Conservation (phyloP, 2,797 vertebrate genomes). For the Peromyscus aztecus region DNA sequence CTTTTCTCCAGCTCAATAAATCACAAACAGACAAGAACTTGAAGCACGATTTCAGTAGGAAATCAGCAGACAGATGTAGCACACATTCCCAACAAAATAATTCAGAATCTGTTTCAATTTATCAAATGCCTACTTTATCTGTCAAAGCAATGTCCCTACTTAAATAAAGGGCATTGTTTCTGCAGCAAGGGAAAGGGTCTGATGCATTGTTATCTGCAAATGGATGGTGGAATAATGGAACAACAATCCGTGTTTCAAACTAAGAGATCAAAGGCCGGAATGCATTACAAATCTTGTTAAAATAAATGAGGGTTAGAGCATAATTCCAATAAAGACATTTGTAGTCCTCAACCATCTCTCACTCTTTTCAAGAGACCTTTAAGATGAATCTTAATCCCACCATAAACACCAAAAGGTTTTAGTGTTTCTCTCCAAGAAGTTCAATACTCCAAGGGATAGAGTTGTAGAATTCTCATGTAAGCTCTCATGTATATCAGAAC, state of each 20-base stretch:
- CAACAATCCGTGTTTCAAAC: slow-evolving; percentile 90
- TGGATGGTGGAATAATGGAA: slow-evolving; percentile 91
- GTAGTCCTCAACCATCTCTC: slow-evolving; percentile 84
- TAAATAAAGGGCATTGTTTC: slow-evolving; percentile 92
- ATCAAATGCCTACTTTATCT: slow-evolving; percentile 93
- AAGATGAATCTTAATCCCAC: slow-evolving; percentile 68
- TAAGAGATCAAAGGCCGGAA: slow-evolving; percentile 89
- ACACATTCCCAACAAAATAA: slow-evolving; percentile 91
- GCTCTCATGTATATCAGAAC: neutral
- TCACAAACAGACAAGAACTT: slow-evolving; percentile 92
- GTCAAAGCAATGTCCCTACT: slow-evolving; percentile 92
- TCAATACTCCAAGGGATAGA: slow-evolving; percentile 68
- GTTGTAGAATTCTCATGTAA: slow-evolving; percentile 53
- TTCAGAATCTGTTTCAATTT: slow-evolving; percentile 93
- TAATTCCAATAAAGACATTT: slow-evolving; percentile 89
- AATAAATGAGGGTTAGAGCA: slow-evolving; percentile 88
- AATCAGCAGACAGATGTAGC: slow-evolving; percentile 91
- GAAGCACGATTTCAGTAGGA: slow-evolving; percentile 89
- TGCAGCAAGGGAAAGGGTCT: slow-evolving; percentile 88
- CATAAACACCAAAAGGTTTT: slow-evolving; percentile 63
- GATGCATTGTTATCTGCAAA: slow-evolving; percentile 92
- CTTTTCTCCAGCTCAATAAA: slow-evolving; percentile 91
- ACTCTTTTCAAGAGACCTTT: slow-evolving; percentile 74
- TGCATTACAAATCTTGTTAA: slow-evolving; percentile 89
- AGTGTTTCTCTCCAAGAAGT: slow-evolving; percentile 75